Conservation (phyloP, 2,797 vertebrate genomes). For the Pantherophis vulpinus region DNA sequence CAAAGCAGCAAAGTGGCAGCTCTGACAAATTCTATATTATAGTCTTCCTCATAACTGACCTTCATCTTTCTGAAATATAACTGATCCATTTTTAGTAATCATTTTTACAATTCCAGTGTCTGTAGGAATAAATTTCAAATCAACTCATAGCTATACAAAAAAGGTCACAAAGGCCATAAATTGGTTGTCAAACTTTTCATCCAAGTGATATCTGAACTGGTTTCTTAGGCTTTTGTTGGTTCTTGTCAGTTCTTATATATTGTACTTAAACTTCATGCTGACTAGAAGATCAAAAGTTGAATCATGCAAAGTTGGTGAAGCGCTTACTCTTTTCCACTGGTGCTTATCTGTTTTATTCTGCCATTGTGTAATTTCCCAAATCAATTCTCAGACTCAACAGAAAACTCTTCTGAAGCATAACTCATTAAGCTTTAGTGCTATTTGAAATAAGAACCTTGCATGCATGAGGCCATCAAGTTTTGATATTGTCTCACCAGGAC, state of each 20-base stretch:
- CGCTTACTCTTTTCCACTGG: conserved; percentile 32
- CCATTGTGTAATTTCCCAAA: conserved; percentile 56
- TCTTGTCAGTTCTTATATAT: conserved; percentile 41
- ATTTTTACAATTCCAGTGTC: not conserved
- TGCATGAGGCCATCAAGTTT: conserved; percentile 66
- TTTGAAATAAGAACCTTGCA: conserved; percentile 67
- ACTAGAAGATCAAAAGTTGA: conserved; percentile 11
- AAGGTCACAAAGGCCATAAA: not conserved
- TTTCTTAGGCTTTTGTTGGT: conserved; percentile 48
- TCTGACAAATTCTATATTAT: not conserved
- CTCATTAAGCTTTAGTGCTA: conserved; percentile 64
- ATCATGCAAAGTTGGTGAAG: conserved; percentile 59
- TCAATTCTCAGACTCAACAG: conserved; percentile 55
- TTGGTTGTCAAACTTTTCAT: conserved; percentile 54
- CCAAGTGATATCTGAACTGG: conserved; percentile 36
- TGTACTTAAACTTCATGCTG: conserved; percentile 46
- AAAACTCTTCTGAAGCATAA: conserved; percentile 64
- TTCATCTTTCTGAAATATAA: not conserved
- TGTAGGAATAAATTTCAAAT: not conserved
- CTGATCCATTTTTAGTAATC: not conserved
- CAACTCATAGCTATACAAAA: not conserved
- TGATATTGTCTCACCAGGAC: conserved; percentile 72
- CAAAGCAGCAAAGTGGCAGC: not conserved
- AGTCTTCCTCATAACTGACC: not conserved
- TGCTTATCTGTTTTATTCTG: conserved; percentile 45